phyloP scores from a whole-genome alignment of 2,888 invertebrate genomes.

The Pollenia angustigena region DNA sequence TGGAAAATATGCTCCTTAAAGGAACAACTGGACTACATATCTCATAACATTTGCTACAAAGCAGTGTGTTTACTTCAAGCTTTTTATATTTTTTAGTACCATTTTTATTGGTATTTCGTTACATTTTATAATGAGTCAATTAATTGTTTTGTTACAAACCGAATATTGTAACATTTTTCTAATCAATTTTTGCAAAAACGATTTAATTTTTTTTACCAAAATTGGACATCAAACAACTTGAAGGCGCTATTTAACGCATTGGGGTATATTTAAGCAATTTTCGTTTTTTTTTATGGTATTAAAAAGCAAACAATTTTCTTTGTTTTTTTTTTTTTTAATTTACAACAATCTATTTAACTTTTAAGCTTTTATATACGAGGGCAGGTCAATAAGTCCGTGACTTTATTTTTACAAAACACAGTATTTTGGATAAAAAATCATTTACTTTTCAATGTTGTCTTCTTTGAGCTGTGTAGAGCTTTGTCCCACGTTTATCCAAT shows the following conservation, averaged over 20 bases:
- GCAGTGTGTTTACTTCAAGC: no score
- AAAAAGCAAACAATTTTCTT: slow-evolving; percentile 41
- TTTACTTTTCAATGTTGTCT: no score
- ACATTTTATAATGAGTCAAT: slow-evolving; percentile 30
- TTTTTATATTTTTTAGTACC: no score
- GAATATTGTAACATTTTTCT: slow-evolving; percentile 45
- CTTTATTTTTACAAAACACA: no score
- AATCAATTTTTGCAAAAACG: slow-evolving; percentile 62
- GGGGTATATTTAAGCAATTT: slow-evolving; percentile 57
- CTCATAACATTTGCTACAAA: no score
- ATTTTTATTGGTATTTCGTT: not conserved
- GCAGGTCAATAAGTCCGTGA: no score
- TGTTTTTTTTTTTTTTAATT: not conserved
- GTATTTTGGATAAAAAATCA: no score
- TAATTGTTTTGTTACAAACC: slow-evolving; percentile 46
- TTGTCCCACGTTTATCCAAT: no score
- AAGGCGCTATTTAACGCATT: slow-evolving; percentile 72
- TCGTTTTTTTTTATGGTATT: slow-evolving; percentile 19
- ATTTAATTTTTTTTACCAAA: slow-evolving; percentile 69
- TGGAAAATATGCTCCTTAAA: no score
- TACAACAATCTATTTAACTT: slow-evolving; percentile 56
- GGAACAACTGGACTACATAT: no score
- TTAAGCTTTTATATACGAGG: slow-evolving; percentile 57
- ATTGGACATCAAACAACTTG: slow-evolving; percentile 72
- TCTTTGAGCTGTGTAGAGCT: no score